Evolutionary conservation across 2,888 invertebrate genomes (phyloP).

Genomic region (Ganaspis brasiliensis): DNA sequence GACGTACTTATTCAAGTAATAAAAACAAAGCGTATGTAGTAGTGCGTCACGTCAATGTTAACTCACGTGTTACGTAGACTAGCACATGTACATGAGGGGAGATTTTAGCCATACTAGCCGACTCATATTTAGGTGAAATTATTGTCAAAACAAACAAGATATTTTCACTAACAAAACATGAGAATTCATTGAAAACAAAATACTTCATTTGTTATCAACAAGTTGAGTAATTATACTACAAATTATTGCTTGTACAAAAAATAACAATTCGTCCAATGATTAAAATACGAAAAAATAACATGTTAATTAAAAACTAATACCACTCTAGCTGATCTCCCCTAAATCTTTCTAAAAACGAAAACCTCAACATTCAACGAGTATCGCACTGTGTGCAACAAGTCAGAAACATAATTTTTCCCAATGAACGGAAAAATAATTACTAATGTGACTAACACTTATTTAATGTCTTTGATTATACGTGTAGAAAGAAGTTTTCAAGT

Average conservation of each 20-base stretch:
- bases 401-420: slow-evolving; percentile 37
- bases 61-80: slow-evolving; percentile 51
- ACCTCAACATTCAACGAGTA: slow-evolving; percentile 38
- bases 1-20: slow-evolving; percentile 60
- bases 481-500: slow-evolving; percentile 4
- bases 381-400: slow-evolving; percentile 28
- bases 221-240: not conserved
- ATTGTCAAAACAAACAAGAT: slow-evolving; percentile 26
- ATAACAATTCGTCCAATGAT: not conserved
- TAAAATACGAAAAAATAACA: too few species aligned
- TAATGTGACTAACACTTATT: slow-evolving; percentile 10
- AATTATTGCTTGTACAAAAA: not conserved
- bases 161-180: not conserved
- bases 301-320: not conserved
- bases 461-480: slow-evolving; percentile 21
- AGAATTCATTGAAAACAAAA: not conserved
- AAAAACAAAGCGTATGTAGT: slow-evolving; percentile 60
- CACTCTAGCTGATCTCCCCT: slow-evolving; percentile 21
- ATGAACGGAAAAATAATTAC: not conserved
- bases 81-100: slow-evolving; percentile 40
- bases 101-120: slow-evolving; percentile 13
- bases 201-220: not conserved
- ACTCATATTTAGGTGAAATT: slow-evolving; percentile 4
- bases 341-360: slow-evolving; percentile 26
- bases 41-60: slow-evolving; percentile 69